Evolutionary conservation across 2,888 invertebrate genomes (phyloP).

Genomic region (Rhabditoides inermis): DNA sequence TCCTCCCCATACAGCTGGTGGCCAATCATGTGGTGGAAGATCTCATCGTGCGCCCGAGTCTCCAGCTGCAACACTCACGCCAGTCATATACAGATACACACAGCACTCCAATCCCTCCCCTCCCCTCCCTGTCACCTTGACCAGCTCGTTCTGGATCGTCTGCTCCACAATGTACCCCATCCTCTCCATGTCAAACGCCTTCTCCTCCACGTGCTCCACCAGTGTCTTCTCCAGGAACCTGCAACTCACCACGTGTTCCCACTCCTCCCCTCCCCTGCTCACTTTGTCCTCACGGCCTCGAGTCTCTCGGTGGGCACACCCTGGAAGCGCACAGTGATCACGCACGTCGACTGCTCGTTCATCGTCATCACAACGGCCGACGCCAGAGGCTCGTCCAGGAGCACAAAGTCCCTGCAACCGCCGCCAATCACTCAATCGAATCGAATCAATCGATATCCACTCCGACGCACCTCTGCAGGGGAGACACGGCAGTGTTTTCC

Average conservation of each 20-base stretch:
- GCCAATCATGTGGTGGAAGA: slow-evolving; percentile 71
- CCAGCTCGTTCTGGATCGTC: slow-evolving; percentile 40
- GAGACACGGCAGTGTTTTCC: slow-evolving; percentile 77
- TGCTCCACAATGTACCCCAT: slow-evolving; percentile 64
- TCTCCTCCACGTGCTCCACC: slow-evolving; percentile 53
- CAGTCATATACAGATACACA: too few species aligned
- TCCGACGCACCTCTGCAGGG: slow-evolving; percentile 62
- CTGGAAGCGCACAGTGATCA: slow-evolving; percentile 30
- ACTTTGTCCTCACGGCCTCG: slow-evolving; percentile 28
- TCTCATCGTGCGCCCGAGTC: slow-evolving; percentile 65
- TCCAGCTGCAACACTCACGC: slow-evolving; percentile 60
- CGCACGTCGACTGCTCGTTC: slow-evolving; percentile 27
- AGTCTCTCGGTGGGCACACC: slow-evolving; percentile 43
- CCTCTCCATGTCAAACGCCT: slow-evolving; percentile 67
- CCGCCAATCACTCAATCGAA: too few species aligned
- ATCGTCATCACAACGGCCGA: slow-evolving; percentile 17
- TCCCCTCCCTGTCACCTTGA: slow-evolving; percentile 6
- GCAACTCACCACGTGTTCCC: not conserved
- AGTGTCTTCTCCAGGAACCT: slow-evolving; percentile 32
- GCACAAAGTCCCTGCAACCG: slow-evolving; percentile 37
- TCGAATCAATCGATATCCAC: not conserved
- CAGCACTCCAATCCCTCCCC: not conserved
- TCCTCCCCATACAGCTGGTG: slow-evolving; percentile 72
- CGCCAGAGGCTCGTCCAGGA: slow-evolving; percentile 40
- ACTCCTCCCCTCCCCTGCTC: not conserved